Evolutionary conservation across 2,113 vertebrate genomes (phyloP).

Genomic region (Macrotis lagotis): DNA sequence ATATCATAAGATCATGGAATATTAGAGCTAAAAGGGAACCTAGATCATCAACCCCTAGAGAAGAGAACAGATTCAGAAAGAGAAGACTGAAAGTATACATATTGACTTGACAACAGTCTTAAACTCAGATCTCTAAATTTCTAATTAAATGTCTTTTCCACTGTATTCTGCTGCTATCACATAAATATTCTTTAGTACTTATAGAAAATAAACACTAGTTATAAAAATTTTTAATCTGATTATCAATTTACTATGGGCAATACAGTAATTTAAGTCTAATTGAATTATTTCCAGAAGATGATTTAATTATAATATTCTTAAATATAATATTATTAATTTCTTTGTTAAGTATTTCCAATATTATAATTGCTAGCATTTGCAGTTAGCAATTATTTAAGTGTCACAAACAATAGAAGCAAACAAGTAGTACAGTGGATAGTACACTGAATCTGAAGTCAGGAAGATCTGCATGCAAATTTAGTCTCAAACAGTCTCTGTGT

Average conservation of each 20-base stretch:
- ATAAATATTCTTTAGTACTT: neutral
- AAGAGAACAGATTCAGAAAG: neutral
- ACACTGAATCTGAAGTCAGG: neutral
- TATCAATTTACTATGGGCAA: neutral
- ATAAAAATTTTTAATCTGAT: neutral
- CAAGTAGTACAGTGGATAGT: neutral
- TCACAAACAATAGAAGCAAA: neutral
- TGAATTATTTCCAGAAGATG: neutral
- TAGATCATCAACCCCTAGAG: neutral
- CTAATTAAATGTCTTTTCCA: neutral
- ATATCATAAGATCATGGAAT: neutral
- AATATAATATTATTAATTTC: neutral
- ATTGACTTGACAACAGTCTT: neutral
- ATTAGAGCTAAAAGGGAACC: neutral
- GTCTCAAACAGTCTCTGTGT: neutral
- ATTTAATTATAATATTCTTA: neutral
- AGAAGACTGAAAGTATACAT: neutral
- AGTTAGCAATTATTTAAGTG: neutral
- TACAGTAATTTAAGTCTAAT: neutral
- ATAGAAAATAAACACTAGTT: neutral
- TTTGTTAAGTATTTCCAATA: neutral
- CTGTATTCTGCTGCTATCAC: neutral
- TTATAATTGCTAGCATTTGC: neutral
- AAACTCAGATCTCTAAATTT: neutral
- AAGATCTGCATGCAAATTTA: neutral